A percentile compares a stretch with the other conserved stretches of the same genome.
Conservation (phyloP, 2,113 vertebrate genomes). For the Mobula hypostoma region DNA sequence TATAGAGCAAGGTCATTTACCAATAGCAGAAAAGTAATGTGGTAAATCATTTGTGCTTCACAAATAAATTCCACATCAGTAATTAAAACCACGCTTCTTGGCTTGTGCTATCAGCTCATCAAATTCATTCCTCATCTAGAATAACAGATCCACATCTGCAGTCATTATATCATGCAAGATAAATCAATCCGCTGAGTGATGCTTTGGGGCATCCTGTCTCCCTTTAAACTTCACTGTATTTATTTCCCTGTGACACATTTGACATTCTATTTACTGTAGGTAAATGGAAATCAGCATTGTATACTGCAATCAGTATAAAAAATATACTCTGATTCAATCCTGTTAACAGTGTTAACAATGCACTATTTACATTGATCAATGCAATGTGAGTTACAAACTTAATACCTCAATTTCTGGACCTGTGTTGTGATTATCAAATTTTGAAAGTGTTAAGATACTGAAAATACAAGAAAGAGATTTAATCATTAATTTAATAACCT, state of each 20-base stretch:
- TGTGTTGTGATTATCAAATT: background rate
- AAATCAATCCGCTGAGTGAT: constrained; percentile 74
- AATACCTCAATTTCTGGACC: background rate
- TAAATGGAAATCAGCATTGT: constrained; percentile 70
- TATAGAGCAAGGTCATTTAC: constrained; percentile 67
- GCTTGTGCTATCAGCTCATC: constrained; percentile 72
- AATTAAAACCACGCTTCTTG: constrained; percentile 76
- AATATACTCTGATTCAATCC: constrained; percentile 16
- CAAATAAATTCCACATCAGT: constrained; percentile 77
- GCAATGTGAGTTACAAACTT: background rate
- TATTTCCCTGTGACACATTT: constrained; percentile 73
- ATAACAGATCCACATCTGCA: constrained; percentile 79
- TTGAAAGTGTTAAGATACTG: constrained; percentile 8
- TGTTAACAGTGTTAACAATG: background rate
- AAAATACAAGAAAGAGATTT: background rate
- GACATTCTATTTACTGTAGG: constrained; percentile 84
- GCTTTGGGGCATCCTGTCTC: constrained; percentile 68
- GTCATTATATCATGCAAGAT: constrained; percentile 71
- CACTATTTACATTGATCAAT: background rate
- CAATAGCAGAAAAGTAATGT: constrained; percentile 67
- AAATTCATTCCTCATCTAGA: constrained; percentile 75
- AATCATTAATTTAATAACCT: background rate
- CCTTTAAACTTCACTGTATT: constrained; percentile 72
- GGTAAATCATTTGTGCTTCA: constrained; percentile 66
- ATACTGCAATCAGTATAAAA: constrained; percentile 70